These are phyloP conservation scores for Junonia oenone DNA, from an alignment of 2,888 invertebrate species.

Conservation along the genomic window DNA sequence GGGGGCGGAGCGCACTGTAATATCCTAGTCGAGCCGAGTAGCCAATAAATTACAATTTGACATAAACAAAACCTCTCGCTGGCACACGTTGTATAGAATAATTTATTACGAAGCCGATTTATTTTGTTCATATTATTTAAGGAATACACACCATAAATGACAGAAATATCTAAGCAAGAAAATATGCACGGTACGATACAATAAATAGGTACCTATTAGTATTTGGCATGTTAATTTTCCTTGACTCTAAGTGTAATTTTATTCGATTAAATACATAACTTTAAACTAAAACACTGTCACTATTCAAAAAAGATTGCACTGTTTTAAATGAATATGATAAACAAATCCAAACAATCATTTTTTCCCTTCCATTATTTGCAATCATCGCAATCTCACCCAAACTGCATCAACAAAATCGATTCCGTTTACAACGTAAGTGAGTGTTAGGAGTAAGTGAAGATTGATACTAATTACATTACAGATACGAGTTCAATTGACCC, in stretches of 20 bases:
- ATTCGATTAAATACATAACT: too few species aligned
- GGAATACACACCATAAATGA: not conserved
- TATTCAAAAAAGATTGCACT: too few species aligned
- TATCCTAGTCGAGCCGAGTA: constrained; percentile 69
- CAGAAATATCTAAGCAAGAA: too few species aligned
- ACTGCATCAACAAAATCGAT: not conserved
- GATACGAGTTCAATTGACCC: constrained; percentile 42
- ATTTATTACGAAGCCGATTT: constrained; percentile 60
- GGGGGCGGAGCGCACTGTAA: constrained; percentile 56
- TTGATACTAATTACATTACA: constrained; percentile 40
- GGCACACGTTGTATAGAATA: constrained; percentile 62
- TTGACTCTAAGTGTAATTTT: too few species aligned
- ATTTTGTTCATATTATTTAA: constrained; percentile 9
- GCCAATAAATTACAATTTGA: constrained; percentile 77
- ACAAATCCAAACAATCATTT: too few species aligned
- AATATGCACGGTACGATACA: too few species aligned
- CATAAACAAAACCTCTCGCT: constrained; percentile 71
- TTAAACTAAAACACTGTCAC: too few species aligned
- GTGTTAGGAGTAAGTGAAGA: constrained; percentile 28
- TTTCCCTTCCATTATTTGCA: too few species aligned
- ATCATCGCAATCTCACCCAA: too few species aligned
- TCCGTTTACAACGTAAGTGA: constrained; percentile 9
- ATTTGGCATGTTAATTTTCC: too few species aligned
- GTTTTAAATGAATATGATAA: too few species aligned
- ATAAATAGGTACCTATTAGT: too few species aligned